A percentile compares a stretch with the other conserved stretches of the same genome.
Conservation (phyloP, 2,113 vertebrate species). For the Pipra filicauda region DNA sequence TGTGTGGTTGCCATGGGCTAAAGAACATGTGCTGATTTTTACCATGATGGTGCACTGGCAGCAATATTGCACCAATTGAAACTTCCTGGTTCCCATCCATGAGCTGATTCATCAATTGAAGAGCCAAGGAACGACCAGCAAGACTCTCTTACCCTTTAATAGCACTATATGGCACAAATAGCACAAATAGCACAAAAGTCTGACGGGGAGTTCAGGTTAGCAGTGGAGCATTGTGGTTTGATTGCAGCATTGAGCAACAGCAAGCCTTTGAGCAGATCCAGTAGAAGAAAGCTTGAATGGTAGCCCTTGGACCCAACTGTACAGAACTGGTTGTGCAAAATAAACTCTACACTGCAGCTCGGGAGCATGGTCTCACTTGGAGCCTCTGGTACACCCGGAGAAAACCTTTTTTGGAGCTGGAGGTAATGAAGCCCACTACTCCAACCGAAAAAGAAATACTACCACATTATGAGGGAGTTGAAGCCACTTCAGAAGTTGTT, state of each 20-base stretch:
- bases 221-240: not conserved
- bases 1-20: not conserved
- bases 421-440: not conserved
- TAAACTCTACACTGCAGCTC: not conserved
- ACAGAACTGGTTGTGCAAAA: not conserved
- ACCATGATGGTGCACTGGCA: not conserved
- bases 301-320: not conserved
- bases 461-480: not conserved
- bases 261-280: not conserved
- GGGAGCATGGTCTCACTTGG: not conserved
- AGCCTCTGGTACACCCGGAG: not conserved
- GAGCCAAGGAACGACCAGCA: not conserved
- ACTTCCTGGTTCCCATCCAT: not conserved
- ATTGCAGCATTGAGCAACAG: not conserved
- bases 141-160: not conserved
- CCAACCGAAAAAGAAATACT: not conserved
- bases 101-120: not conserved
- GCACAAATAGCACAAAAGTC: not conserved
- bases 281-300: not conserved
- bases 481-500: not conserved
- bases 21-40: not conserved
- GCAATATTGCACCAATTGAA: not conserved
- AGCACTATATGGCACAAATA: not conserved
- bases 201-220: not conserved
- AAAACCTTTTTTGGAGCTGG: not conserved